A percentile compares a stretch with the other conserved stretches of the same genome.
These are phyloP conservation scores for Macrotus californicus DNA, from an alignment of 2,113 vertebrate species.

Conservation along the genomic window DNA sequence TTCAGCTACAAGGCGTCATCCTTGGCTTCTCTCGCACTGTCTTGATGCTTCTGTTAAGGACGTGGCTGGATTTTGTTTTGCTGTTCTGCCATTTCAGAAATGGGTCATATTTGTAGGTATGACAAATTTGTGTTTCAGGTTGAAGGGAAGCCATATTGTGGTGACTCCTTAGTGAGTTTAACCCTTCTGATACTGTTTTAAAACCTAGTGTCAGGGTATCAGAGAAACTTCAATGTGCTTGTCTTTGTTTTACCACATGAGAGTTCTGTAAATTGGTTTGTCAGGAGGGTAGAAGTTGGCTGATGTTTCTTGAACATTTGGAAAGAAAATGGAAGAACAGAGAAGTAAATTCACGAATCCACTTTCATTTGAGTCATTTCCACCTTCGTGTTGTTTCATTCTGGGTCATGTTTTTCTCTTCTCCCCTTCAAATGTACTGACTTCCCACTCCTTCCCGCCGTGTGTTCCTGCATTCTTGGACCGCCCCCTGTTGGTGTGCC, in stretches of 20 bases:
- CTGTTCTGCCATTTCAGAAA: neutral
- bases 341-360: neutral
- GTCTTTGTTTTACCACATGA: neutral
- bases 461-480: constrained; percentile 45
- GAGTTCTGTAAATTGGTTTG: constrained; percentile 16
- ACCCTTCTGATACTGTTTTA: constrained; percentile 1
- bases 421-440: neutral
- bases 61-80: constrained; percentile 6
- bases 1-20: neutral
- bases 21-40: neutral
- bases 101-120: neutral
- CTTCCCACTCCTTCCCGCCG: neutral
- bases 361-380: constrained; percentile 35
- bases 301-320: neutral
- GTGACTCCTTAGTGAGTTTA: neutral
- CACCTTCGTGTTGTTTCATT: neutral
- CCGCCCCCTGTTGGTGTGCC: neutral
- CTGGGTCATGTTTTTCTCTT: neutral
- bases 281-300: neutral
- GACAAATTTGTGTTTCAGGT: neutral
- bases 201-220: neutral
- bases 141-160: neutral
- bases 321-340: neutral
- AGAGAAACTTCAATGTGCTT: neutral
- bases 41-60: constrained; percentile 16